Percentiles rank a stretch among this genome's conserved stretches.
phyloP scores from a whole-genome alignment of 2,113 vertebrate species.

The Falcunculus frontatus region DNA sequence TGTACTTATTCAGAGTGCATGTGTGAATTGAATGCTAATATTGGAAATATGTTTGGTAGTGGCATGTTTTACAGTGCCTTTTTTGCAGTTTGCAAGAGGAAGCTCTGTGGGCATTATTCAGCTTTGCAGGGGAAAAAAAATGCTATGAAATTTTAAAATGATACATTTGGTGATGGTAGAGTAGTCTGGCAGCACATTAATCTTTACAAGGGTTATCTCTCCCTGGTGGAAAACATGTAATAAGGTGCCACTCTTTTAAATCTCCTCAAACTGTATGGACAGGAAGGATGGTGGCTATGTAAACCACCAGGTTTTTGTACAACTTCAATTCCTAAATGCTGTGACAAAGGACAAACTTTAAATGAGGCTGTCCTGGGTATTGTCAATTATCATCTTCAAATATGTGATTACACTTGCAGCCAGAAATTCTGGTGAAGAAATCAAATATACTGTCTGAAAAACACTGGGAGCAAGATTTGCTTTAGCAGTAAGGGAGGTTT shows the following conservation, averaged over 20 bases:
- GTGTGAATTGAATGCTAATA: not conserved
- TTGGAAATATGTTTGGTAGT: not conserved
- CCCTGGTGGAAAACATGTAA: not conserved
- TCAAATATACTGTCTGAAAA: not conserved
- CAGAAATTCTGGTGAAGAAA: not conserved
- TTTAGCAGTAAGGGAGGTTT: not conserved
- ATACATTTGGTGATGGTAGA: not conserved
- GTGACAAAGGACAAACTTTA: not conserved
- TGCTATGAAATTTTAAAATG: constrained; percentile 33
- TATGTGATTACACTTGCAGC: not conserved
- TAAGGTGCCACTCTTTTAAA: constrained; percentile 18
- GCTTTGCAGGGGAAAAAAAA: not conserved
- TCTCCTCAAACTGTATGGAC: not conserved
- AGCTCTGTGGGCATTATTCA: not conserved
- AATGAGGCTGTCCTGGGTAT: not conserved
- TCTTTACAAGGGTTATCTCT: constrained; percentile 29
- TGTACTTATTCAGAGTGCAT: not conserved
- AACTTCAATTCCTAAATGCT: not conserved
- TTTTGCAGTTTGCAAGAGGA: not conserved
- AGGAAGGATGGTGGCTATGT: not conserved
- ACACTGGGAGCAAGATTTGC: not conserved
- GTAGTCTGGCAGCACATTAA: constrained; percentile 16
- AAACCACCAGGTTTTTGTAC: not conserved
- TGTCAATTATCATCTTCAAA: not conserved
- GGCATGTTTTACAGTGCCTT: not conserved